Base-by-base conservation (phyloP, 1,140 invertebrate species). In the Lamellibrachia luymesi region DNA sequence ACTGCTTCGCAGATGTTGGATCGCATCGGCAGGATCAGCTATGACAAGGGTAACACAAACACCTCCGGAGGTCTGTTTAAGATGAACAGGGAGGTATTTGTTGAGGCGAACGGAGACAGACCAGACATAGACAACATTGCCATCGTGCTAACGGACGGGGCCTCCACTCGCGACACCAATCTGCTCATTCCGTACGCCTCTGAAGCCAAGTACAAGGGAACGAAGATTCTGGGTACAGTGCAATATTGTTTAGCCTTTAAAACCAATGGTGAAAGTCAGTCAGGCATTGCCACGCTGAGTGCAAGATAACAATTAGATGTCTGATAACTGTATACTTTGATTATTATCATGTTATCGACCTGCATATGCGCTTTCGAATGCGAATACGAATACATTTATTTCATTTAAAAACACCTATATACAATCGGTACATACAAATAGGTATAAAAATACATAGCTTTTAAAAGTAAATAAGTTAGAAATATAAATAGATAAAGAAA, bases 121-220 rank as follows among this genome's bases (percentile, higher is more conserved):
- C 90, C 92, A 38, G 92, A 92, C 27, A 93, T 94, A 7, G 89
- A 92, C n/a, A 94, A 93, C 80, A 56, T 94, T n/a, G 94, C 93
- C 51, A 92, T 95, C 27, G 93, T 95, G 2, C 93, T 95, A n/a
- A 94, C 93, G 10, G 93, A 94, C 91, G 93, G 93, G 7, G 51
- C 50, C 2, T 91, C 92, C 51, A 94, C 93, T 8, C 27, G 50
- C 7, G 93, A 94, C 38, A 64, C 90, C 8, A 2, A 27, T n/a
- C 56, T n/a, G 17, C 93, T 92, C 25, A 64, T 6, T 8, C 51
- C 50, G 51, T 92, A 50, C 91, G 91, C 49, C 91, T 50, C 6
- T 4, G 49, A 91, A n/a, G 64, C 64, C 7, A 51, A 91, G 91
- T 25, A 50, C 91, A 91, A 91, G 49, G 27, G 17, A 22, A 17